Conservation (phyloP, 2,888 invertebrate species). For the Matsumyia berberina region DNA sequence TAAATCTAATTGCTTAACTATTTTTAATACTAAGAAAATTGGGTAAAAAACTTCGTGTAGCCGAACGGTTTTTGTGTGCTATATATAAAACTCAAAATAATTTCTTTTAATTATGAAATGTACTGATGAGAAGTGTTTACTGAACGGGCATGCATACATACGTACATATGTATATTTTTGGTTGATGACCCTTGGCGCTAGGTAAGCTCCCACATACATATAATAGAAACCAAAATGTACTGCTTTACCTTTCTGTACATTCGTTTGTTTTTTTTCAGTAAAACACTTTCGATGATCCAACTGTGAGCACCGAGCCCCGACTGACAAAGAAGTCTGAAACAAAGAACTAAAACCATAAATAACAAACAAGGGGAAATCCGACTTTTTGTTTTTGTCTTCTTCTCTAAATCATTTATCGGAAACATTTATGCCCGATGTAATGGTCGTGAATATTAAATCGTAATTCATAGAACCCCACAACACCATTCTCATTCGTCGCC, state of each 20-base stretch:
- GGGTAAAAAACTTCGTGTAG: too few relatives aligned
- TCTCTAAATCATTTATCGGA: constrained; percentile 73
- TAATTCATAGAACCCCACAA: constrained; percentile 69
- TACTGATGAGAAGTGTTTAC: too few relatives aligned
- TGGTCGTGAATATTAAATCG: constrained; percentile 73
- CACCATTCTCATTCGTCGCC: constrained; percentile 50
- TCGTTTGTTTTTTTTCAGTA: not conserved
- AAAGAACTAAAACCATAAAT: constrained; percentile 61
- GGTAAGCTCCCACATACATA: too few relatives aligned
- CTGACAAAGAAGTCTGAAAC: constrained; percentile 32
- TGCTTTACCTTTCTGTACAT: not conserved
- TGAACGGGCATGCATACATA: too few relatives aligned
- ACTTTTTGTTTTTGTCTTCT: constrained; percentile 16
- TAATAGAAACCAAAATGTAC: too few relatives aligned
- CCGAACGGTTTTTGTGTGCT: too few relatives aligned
- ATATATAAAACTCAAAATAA: too few relatives aligned
- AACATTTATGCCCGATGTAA: constrained; percentile 73
- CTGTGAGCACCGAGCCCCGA: constrained; percentile 26
- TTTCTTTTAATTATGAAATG: too few relatives aligned
- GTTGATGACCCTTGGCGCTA: too few relatives aligned
- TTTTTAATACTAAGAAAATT: too few relatives aligned
- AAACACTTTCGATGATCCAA: constrained; percentile 59
- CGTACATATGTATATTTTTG: too few relatives aligned
- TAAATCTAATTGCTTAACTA: too few relatives aligned
- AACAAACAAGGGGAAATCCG: constrained; percentile 52